Conservation (phyloP, 2,797 vertebrate species). For the Aplochiton taeniatus region DNA sequence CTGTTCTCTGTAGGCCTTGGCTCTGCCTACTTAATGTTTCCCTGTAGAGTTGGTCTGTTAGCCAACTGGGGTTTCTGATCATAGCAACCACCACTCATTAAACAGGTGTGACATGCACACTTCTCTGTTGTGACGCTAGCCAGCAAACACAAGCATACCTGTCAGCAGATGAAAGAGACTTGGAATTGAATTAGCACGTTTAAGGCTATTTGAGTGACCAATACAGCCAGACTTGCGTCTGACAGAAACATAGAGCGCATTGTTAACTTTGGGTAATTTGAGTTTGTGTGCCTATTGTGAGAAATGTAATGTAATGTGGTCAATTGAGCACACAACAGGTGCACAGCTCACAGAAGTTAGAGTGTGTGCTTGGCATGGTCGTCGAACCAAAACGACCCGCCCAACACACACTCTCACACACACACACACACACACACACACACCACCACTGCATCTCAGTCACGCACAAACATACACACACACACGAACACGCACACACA, state of each 20-base stretch:
- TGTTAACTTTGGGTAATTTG: too few relatives aligned
- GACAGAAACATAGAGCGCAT: too few relatives aligned
- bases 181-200: too few relatives aligned
- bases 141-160: too few relatives aligned
- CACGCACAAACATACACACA: not conserved
- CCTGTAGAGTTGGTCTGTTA: conserved; percentile 45
- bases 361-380: conserved; percentile 3
- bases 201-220: too few relatives aligned
- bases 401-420: not conserved
- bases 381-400: not conserved
- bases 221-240: too few relatives aligned
- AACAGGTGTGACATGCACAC: conserved; percentile 46
- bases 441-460: too few relatives aligned
- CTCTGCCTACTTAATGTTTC: conserved; percentile 27
- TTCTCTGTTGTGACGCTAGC: conserved; percentile 59
- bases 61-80: conserved; percentile 49
- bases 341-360: conserved; percentile 9
- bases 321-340: too few relatives aligned
- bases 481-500: conserved; percentile 4
- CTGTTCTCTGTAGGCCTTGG: too few relatives aligned
- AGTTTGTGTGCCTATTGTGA: too few relatives aligned
- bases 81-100: conserved; percentile 66
- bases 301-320: too few relatives aligned
- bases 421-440: not conserved
- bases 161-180: too few relatives aligned